Evolutionary conservation across 2,888 invertebrate genomes (phyloP), one percentile per base, ranked within the genome.

Genomic region (Thymelicus acteon): DNA sequence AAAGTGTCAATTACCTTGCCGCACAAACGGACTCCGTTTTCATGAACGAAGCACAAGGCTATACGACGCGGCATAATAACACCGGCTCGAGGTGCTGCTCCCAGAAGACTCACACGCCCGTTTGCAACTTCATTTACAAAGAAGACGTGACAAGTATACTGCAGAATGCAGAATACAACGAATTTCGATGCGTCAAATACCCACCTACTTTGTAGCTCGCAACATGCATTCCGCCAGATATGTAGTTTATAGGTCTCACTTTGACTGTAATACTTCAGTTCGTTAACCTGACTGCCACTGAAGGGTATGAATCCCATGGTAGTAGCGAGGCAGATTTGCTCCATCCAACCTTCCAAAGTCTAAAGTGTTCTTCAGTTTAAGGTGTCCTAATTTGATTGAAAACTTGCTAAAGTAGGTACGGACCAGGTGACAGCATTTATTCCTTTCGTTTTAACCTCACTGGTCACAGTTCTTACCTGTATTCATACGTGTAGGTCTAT

Each of bases 181-280:
- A 65, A 65, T 58, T 65, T 65, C 57, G 57, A 65, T 44, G 57
- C 65, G 57, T 65, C 65, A 58, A 57, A 65, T 65, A 58, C 31
- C 31, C 3, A 3, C 31, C 31, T 2, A 31, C 65, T 65, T 65
- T 65, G 64, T 54, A 54, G 15, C 13, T 12, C 39, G 49, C 49
- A 49, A 49, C 48, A 64, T 65, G 24, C 47, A 57, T 54, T 54
- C 24, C n/a, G 54, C 47, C 65, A 44, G 58, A 47, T 47, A n/a
- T 6, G 64, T 40, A 1, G 7, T 49, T 19, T 52, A 8, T 7
- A 15, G 52, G 19, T 52, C 19, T 19, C 15, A 52, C 52, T 8
- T 52, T 8, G 7, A 52, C 19, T 19, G 52, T 52, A 52, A 52
- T 8, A 15, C 7, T 15, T 19, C 19, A 19, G 19, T 19, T 19